phyloP scores from a whole-genome alignment of 2,888 invertebrate species.

The Ypsolopha scabrella region DNA sequence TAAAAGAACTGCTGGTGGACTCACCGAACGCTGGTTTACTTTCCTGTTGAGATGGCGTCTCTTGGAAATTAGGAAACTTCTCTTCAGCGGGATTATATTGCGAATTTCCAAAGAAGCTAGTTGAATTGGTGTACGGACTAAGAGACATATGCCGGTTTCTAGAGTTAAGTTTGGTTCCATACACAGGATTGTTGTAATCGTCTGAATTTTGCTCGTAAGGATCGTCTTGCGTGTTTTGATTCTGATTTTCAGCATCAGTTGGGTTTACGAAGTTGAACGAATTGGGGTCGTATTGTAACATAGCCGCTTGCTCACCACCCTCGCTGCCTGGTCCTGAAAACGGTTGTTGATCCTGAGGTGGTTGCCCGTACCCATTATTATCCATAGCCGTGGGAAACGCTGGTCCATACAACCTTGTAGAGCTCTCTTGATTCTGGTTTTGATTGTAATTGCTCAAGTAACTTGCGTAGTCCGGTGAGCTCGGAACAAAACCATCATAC shows the following conservation, averaged over 20 bases:
- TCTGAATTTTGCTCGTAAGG: conserved; percentile 25
- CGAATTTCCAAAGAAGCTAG: conserved; percentile 26
- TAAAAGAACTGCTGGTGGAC: conserved; percentile 14
- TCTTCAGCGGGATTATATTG: conserved; percentile 24
- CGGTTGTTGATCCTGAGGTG: conserved; percentile 25
- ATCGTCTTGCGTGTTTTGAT: conserved; percentile 23
- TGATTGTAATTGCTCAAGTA: conserved; percentile 29
- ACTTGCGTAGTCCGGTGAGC: conserved; percentile 49
- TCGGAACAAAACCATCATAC: conserved; percentile 53
- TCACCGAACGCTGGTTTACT: conserved; percentile 27
- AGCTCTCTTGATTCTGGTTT: conserved; percentile 31
- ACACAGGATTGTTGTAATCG: conserved; percentile 30
- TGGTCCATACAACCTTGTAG: conserved; percentile 46
- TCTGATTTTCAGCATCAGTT: conserved; percentile 12
- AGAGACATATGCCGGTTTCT: conserved; percentile 21
- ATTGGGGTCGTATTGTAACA: conserved; percentile 34
- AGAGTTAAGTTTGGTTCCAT: conserved; percentile 48
- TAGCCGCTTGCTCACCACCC: conserved; percentile 28
- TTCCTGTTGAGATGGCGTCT: conserved; percentile 25
- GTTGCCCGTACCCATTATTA: conserved; percentile 26
- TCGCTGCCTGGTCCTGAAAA: conserved; percentile 22
- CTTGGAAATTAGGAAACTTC: conserved; percentile 24
- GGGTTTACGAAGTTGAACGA: conserved; percentile 31
- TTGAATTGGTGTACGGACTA: conserved; percentile 29
- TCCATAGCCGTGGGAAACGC: conserved; percentile 52